Evolutionary conservation across 2,113 vertebrate genomes (phyloP).

Genomic region (Podocnemis expansa): DNA sequence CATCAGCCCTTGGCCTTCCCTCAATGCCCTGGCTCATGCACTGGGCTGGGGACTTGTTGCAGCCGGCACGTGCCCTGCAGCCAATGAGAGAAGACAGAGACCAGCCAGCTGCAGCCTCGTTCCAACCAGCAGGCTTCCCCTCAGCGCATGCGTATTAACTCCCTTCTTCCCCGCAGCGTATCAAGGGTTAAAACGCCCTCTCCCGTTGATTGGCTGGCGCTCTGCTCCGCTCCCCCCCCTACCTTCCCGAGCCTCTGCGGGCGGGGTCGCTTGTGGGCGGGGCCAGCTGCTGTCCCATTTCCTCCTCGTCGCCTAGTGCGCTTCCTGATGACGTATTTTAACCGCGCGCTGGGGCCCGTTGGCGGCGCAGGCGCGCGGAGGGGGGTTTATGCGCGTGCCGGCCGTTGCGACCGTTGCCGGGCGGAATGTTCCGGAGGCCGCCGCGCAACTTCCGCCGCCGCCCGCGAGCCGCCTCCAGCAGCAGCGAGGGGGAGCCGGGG

Average conservation of each 20-base stretch:
- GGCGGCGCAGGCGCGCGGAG: no score
- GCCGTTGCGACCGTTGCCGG: fast-evolving
- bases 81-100: no score
- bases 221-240: fast-evolving
- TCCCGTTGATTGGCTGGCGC: fast-evolving
- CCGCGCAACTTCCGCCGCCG: constrained; percentile 36
- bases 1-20: not conserved
- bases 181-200: fast-evolving
- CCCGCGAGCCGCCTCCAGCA: not conserved
- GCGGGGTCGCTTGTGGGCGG: fast-evolving
- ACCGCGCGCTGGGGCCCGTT: no score
- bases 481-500: not conserved
- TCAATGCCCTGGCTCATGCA: no score
- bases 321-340: no score
- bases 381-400: fast-evolving
- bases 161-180: fast-evolving
- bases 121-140: fast-evolving
- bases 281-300: fast-evolving
- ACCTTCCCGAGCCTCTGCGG: fast-evolving
- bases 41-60: no score
- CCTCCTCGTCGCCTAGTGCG: not conserved
- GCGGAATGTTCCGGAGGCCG: not conserved
- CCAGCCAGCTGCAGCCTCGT: no score
- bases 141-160: fast-evolving
- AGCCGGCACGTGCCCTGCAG: no score